phyloP scores from a whole-genome alignment of 2,113 vertebrate species.

The Telmatochromis bifrenatus region DNA sequence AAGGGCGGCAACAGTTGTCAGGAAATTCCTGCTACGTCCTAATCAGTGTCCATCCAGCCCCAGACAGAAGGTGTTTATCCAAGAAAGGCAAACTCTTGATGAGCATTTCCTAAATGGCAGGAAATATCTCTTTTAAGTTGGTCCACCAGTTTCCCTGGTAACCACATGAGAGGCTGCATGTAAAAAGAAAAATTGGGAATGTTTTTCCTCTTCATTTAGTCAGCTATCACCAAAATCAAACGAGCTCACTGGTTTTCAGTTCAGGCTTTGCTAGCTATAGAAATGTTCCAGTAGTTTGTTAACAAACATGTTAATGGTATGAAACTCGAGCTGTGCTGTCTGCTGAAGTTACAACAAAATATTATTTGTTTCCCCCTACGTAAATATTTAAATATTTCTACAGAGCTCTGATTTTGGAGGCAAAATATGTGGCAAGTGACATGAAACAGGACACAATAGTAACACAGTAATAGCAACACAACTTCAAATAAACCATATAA shows the following conservation, averaged over 20 bases:
- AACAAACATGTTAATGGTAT: not conserved
- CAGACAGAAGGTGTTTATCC: conserved; percentile 36
- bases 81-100: conserved; percentile 28
- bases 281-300: not conserved
- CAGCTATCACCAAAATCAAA: not conserved
- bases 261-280: not conserved
- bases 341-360: not conserved
- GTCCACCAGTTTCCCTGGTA: not conserved
- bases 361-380: accelerated
- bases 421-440: not conserved
- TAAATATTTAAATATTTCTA: not conserved
- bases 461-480: not conserved
- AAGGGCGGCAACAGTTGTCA: conserved; percentile 23
- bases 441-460: not conserved
- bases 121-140: conserved; percentile 15
- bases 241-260: accelerated
- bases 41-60: conserved; percentile 35
- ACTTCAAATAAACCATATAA: not conserved
- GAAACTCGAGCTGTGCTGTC: not conserved
- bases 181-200: not conserved
- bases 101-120: conserved; percentile 44
- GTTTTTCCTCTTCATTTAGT: not conserved
- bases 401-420: not conserved
- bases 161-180: not conserved
- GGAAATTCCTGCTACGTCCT: conserved; percentile 49